Percentiles rank a stretch among this genome's conserved stretches.
Evolutionary conservation across 1,140 invertebrate genomes (phyloP).

Genomic region (Neodiprion fabricii): DNA sequence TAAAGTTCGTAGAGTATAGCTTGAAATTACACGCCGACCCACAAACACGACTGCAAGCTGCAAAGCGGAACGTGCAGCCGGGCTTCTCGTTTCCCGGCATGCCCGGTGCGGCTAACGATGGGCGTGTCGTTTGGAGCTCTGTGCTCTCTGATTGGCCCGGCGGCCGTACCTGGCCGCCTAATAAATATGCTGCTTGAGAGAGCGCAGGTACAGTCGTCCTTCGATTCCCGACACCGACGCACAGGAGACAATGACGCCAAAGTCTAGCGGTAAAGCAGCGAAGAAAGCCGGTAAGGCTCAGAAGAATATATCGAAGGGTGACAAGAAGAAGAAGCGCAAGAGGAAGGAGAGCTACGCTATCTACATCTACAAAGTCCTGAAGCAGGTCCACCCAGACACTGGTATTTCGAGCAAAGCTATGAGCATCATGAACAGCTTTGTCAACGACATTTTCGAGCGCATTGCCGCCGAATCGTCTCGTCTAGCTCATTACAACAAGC

Average conservation of each 20-base stretch:
- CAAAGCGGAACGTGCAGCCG: no score
- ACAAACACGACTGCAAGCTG: no score
- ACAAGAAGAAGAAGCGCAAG: constrained; percentile 63
- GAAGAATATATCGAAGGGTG: constrained; percentile 62
- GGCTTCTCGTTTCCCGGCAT: background rate
- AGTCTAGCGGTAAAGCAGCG: constrained; percentile 58
- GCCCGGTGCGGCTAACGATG: background rate
- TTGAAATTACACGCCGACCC: no score
- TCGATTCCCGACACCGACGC: background rate
- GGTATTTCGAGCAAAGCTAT: constrained; percentile 71
- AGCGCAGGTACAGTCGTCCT: background rate
- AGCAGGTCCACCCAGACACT: constrained; percentile 74
- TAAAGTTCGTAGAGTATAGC: no score
- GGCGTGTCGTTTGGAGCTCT: background rate
- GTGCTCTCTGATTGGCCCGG: constrained; percentile 1
- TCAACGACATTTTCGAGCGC: constrained; percentile 73
- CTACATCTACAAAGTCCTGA: constrained; percentile 77
- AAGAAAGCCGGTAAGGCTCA: constrained; percentile 64
- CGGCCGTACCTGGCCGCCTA: constrained; percentile 1
- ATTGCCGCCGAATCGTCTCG: constrained; percentile 75
- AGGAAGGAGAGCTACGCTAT: constrained; percentile 73
- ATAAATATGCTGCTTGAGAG: constrained; percentile 19
- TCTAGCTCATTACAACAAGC: constrained; percentile 76
- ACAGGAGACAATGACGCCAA: constrained; percentile 49
- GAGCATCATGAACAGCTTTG: constrained; percentile 71